Evolutionary conservation across 2,888 invertebrate genomes (phyloP).

Genomic region (Urechis unicinctus): DNA sequence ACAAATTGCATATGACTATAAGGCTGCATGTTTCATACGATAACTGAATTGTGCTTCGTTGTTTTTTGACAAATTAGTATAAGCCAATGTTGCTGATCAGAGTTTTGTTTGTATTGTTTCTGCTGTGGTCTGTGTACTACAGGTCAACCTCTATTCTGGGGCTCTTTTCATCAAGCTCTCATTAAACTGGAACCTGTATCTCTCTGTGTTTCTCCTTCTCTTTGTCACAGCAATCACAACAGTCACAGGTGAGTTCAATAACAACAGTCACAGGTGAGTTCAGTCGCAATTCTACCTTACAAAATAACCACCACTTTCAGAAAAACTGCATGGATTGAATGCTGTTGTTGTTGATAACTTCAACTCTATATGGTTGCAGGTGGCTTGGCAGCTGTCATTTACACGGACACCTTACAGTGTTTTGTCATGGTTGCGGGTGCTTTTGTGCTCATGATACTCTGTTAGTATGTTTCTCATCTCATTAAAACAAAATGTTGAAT

Average conservation of each 20-base stretch:
- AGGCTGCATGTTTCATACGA: too few relatives aligned
- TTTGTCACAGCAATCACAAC: conserved; percentile 53
- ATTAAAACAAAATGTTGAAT: not conserved
- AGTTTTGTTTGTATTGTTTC: not conserved
- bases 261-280: too few relatives aligned
- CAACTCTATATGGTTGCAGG: too few relatives aligned
- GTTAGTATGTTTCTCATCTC: not conserved
- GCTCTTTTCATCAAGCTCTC: conserved; percentile 55
- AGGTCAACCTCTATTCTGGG: conserved; percentile 55
- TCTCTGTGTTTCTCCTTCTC: conserved; percentile 50
- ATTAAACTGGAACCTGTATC: conserved; percentile 51
- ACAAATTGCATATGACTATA: too few relatives aligned
- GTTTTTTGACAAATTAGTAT: too few relatives aligned
- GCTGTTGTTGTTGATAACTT: too few relatives aligned
- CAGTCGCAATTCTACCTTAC: too few relatives aligned
- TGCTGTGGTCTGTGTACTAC: too few relatives aligned
- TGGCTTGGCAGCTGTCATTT: conserved; percentile 41
- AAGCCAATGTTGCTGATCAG: not conserved
- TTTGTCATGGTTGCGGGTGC: conserved; percentile 52
- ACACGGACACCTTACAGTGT: conserved; percentile 52
- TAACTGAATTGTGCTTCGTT: too few relatives aligned
- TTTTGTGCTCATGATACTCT: conserved; percentile 34
- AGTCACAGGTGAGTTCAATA: conserved; percentile 45
- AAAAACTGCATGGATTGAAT: too few relatives aligned
- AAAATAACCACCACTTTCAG: too few relatives aligned